These are phyloP conservation scores for Rafetus swinhoei DNA, from an alignment of 2,113 vertebrate species.

Conservation along the genomic window DNA sequence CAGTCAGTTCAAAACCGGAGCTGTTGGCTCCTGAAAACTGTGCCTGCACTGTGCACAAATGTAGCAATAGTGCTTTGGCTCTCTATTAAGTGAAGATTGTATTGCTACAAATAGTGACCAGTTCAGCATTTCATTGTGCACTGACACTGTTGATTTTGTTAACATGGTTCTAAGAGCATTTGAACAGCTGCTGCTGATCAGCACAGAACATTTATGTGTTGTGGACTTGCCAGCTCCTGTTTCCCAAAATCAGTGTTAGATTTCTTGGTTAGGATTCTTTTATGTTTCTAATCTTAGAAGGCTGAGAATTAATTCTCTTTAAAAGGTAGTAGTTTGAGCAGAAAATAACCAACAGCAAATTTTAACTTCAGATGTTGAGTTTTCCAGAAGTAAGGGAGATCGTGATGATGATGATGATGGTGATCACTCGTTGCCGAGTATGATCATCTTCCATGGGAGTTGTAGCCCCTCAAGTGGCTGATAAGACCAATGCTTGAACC, in stretches of 20 bases:
- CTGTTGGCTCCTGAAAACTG: too few species aligned
- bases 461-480: too few species aligned
- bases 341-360: background rate
- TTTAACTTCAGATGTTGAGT: background rate
- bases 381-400: background rate
- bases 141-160: background rate
- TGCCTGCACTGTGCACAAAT: background rate
- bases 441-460: too few species aligned
- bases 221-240: background rate
- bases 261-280: background rate
- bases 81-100: background rate
- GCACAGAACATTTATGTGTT: background rate
- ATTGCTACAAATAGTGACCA: background rate
- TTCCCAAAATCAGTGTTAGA: background rate
- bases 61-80: background rate
- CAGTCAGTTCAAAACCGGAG: too few species aligned
- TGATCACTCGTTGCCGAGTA: too few species aligned
- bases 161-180: background rate
- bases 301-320: rapidly evolving
- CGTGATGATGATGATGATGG: too few species aligned
- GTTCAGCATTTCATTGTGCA: background rate
- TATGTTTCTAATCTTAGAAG: background rate
- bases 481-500: too few species aligned
- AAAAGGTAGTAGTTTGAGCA: background rate
- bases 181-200: background rate